Evolutionary conservation across 2,888 invertebrate genomes (phyloP), one percentile per base, ranked within the genome.

Genomic region (Stegana nigrithorax): DNA sequence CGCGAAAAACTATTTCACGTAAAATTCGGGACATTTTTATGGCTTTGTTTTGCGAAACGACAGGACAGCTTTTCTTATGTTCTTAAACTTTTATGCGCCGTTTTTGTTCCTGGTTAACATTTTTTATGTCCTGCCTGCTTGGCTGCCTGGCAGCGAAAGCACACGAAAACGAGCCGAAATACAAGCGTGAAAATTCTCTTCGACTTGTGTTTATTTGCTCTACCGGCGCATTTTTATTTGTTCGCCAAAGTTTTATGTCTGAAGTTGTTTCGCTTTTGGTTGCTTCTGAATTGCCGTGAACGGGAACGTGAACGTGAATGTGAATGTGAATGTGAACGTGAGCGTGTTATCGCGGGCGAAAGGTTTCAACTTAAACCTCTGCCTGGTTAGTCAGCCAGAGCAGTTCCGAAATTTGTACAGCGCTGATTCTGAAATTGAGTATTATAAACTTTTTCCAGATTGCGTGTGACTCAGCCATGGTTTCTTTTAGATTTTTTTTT

Each of bases 231-330:
- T n/a, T 36, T 36, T 36, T 3, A 14, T 10, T 36, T 36, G 36
- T 36, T 10, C 36, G 17, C 29, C 17, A 19, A 53, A 53, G 17
- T 53, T 53, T 53, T 53, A 53, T 32, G 53, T 29, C 8, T 17
- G n/a, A 53, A 53, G 53, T 53, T 53, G 53, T 53, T 53, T 53
- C 19, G 53, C n/a, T n/a, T n/a, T n/a, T n/a, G n/a, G n/a, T n/a
- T n/a, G n/a, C n/a, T n/a, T n/a, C n/a, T n/a, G n/a, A n/a, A n/a
- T n/a, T n/a, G n/a, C n/a, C n/a, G n/a, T n/a, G n/a, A n/a, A n/a
- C n/a, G n/a, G n/a, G n/a, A n/a, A n/a, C n/a, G n/a, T n/a, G n/a
- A n/a, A n/a, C n/a, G n/a, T n/a, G n/a, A n/a, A n/a, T n/a, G n/a
- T n/a, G n/a, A n/a, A n/a, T n/a, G n/a, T n/a, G n/a, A n/a, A n/a